A percentile compares a stretch with the other conserved stretches of the same genome.
phyloP scores from a whole-genome alignment of 2,888 invertebrate species.

The Abrostola triplasia region DNA sequence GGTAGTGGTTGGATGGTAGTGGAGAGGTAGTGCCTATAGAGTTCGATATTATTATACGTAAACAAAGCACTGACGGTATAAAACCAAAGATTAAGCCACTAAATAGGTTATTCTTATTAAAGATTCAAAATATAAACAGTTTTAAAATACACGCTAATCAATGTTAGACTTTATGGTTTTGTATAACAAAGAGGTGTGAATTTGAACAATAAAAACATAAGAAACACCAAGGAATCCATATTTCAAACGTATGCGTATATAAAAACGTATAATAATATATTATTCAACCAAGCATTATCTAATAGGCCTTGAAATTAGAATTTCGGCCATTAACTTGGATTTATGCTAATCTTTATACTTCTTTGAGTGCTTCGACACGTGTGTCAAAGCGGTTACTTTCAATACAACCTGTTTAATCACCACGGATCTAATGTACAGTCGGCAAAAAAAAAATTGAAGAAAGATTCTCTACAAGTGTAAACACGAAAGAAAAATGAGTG shows the following conservation, averaged over 20 bases:
- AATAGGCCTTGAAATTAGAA: conserved; percentile 37
- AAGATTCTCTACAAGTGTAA: background rate
- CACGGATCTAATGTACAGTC: background rate
- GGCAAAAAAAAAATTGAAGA: background rate
- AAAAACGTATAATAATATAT: background rate
- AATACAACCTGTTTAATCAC: conserved; percentile 33
- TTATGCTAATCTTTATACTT: conserved; percentile 21
- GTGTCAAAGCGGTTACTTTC: conserved; percentile 10
- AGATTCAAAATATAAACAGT: no score
- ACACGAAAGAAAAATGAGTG: no score
- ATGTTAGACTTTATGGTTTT: background rate
- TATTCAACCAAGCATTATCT: conserved; percentile 11
- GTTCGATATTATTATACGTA: no score
- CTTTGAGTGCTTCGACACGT: conserved; percentile 15
- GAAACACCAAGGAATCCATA: background rate
- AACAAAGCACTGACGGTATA: no score
- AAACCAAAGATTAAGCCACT: no score
- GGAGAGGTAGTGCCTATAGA: no score
- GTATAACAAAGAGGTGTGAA: conserved; percentile 1
- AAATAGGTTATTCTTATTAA: no score
- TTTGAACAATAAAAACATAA: background rate
- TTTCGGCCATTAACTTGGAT: conserved; percentile 21
- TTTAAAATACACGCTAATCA: background rate
- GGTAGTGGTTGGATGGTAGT: no score
- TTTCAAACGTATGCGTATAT: background rate